Conservation (phyloP, 1,140 invertebrate species). For the Drosophila repletoides region DNA sequence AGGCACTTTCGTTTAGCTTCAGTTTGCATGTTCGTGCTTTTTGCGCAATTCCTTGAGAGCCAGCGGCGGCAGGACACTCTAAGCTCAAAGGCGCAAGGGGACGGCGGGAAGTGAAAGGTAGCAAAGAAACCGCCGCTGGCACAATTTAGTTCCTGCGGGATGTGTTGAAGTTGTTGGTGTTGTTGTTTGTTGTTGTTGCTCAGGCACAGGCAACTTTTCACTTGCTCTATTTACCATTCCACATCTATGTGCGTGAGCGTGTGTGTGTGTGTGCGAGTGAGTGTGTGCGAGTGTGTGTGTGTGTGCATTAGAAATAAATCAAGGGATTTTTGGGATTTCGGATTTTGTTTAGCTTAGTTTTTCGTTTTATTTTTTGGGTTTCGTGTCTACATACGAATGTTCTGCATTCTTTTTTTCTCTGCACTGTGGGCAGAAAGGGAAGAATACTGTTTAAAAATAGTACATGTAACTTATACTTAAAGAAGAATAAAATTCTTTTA, state of each 20-base stretch:
- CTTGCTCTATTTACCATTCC: constrained; percentile 72
- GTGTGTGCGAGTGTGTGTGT: constrained; percentile 25
- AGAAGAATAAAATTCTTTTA: no score
- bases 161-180: constrained; percentile 56
- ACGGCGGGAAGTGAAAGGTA: constrained; percentile 21
- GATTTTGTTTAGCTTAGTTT: constrained; percentile 43
- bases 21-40: constrained; percentile 72
- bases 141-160: constrained; percentile 77
- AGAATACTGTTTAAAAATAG: no score
- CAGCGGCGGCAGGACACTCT: constrained; percentile 16
- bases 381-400: constrained; percentile 13
- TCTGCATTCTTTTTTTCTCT: no score
- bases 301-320: constrained; percentile 75
- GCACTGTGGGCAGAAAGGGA: no score
- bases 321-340: constrained; percentile 77
- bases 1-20: constrained; percentile 80
- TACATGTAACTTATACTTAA: no score
- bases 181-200: constrained; percentile 40
- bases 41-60: constrained; percentile 64
- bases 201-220: constrained; percentile 54
- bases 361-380: constrained; percentile 30
- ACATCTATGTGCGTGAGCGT: constrained; percentile 6
- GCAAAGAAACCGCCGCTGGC: constrained; percentile 71
- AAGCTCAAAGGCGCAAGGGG: background rate
- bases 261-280: constrained; percentile 2